A percentile compares a stretch with the other conserved stretches of the same genome.
phyloP scores from a whole-genome alignment of 2,797 vertebrate genomes.

The Fundulus diaphanus region DNA sequence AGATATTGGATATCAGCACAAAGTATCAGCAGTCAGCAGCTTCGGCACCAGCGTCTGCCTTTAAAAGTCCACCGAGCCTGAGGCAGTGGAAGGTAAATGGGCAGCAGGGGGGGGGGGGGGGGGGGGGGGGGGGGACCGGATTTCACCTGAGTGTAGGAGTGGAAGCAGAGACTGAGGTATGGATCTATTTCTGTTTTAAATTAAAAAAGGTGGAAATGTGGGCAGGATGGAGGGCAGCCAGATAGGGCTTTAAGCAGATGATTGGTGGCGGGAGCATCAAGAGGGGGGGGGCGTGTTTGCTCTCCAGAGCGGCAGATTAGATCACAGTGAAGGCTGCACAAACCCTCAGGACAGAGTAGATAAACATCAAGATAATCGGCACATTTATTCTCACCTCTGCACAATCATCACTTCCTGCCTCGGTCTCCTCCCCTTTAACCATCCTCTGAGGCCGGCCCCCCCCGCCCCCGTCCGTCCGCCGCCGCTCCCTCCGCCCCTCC shows the following conservation, averaged over 20 bases:
- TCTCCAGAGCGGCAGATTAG: constrained; percentile 69
- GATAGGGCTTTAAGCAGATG: constrained; percentile 67
- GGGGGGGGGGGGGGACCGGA: constrained; percentile 42
- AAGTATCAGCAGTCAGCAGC: constrained; percentile 62
- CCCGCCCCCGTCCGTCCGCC: constrained; percentile 36
- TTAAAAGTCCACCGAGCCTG: constrained; percentile 51
- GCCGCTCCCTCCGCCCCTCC: constrained; percentile 8
- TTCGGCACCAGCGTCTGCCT: constrained; percentile 46
- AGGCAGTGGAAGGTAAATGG: constrained; percentile 43
- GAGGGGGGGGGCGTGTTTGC: constrained; percentile 32
- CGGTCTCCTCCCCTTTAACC: constrained; percentile 28
- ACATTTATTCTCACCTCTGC: constrained; percentile 69
- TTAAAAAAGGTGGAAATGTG: constrained; percentile 65
- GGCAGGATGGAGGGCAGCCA: constrained; percentile 60
- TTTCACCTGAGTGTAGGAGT: constrained; percentile 45
- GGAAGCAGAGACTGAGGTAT: constrained; percentile 36
- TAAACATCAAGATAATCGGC: constrained; percentile 75
- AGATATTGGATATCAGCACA: constrained; percentile 52
- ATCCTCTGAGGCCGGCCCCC: constrained; percentile 41
- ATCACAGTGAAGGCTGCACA: constrained; percentile 77
- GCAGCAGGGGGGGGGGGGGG: no score
- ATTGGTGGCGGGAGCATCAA: constrained; percentile 62
- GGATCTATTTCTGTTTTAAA: constrained; percentile 51
- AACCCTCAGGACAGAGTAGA: constrained; percentile 70
- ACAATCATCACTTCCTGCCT: constrained; percentile 55